These are phyloP conservation scores for Enteromius afrohamiltoni DNA, from an alignment of 2,797 vertebrate species.

Conservation along the genomic window DNA sequence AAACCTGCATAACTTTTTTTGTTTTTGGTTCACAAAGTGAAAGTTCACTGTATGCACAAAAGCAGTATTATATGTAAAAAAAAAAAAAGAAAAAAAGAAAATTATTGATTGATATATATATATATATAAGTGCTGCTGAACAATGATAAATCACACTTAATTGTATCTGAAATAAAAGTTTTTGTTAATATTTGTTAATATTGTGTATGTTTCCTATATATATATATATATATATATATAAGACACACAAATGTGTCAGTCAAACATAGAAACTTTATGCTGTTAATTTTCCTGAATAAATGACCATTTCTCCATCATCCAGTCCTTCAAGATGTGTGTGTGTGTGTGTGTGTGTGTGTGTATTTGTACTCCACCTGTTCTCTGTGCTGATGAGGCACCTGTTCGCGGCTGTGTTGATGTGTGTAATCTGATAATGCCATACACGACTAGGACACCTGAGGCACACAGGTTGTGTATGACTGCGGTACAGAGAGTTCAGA, in stretches of 20 bases:
- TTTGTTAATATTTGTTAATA: too few species aligned
- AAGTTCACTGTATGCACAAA: not conserved
- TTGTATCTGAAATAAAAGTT: too few species aligned
- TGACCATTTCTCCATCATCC: not conserved
- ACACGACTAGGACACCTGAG: conserved; percentile 47
- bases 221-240: not conserved
- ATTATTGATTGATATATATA: too few species aligned
- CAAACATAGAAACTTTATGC: not conserved
- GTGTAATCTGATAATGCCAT: conserved; percentile 64
- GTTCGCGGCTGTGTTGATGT: conserved; percentile 53
- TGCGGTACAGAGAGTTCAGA: conserved; percentile 11
- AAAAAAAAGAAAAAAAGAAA: too few species aligned
- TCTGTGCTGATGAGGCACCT: conserved; percentile 55
- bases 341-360: conserved; percentile 20
- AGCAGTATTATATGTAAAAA: not conserved
- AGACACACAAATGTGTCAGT: not conserved
- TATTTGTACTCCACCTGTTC: conserved; percentile 47
- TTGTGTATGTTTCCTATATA: not conserved
- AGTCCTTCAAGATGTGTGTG: conserved; percentile 19
- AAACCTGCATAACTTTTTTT: not conserved
- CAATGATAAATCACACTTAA: too few species aligned
- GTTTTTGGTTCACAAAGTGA: not conserved
- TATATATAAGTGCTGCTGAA: too few species aligned
- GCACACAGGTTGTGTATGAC: conserved; percentile 31
- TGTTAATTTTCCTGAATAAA: not conserved